phyloP scores from a whole-genome alignment of 2,113 vertebrate genomes.

The Megaptera novaeangliae region DNA sequence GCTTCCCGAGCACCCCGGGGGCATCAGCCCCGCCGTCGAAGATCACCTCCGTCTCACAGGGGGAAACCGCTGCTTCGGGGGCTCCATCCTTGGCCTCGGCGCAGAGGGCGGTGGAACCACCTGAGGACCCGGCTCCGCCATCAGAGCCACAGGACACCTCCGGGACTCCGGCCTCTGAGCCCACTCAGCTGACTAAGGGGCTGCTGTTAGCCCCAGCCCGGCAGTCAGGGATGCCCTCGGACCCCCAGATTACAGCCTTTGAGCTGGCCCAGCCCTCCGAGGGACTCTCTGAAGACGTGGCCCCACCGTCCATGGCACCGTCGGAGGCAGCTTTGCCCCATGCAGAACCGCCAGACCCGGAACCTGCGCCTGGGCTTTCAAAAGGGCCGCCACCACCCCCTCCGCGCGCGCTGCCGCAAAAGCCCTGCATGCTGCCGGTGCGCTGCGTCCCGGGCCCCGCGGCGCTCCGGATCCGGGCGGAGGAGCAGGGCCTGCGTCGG shows the following conservation, averaged over 20 bases:
- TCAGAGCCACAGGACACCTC: background rate
- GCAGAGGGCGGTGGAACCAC: background rate
- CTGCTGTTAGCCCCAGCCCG: background rate
- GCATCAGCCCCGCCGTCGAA: background rate
- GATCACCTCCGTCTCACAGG: accelerated
- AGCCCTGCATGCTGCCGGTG: conserved; percentile 86
- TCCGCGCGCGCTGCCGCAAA: conserved; percentile 43
- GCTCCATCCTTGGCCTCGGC: accelerated
- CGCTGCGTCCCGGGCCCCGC: conserved; percentile 74
- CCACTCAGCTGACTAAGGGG: background rate
- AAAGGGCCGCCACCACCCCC: background rate
- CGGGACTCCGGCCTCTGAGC: background rate
- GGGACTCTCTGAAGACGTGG: background rate
- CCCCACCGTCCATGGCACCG: background rate
- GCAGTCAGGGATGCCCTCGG: background rate
- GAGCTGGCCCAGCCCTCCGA: background rate
- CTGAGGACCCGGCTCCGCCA: background rate
- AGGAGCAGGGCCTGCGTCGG: conserved; percentile 65
- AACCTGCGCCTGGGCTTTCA: accelerated
- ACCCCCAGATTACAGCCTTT: background rate
- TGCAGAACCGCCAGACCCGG: accelerated
- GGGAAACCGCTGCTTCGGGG: accelerated
- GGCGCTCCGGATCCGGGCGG: background rate
- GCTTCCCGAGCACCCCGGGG: background rate
- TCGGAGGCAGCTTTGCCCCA: background rate